Evolutionary conservation across 2,797 vertebrate species (phyloP).

Genomic region (Acanthornis magna): DNA sequence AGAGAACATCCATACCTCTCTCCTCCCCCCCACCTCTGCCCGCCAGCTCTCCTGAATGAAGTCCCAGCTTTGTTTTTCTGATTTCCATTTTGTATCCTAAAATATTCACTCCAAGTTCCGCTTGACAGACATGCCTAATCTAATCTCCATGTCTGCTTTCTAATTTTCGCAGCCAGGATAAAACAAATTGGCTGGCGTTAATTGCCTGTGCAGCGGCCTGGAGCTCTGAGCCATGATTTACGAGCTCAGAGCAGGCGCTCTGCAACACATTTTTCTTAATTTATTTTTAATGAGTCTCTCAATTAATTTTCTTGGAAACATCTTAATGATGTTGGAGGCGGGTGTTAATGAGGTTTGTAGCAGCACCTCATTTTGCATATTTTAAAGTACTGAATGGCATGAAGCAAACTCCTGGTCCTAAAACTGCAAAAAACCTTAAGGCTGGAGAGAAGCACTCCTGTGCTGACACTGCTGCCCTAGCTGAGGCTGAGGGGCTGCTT

Average conservation of each 20-base stretch:
- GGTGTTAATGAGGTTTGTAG: constrained; percentile 86
- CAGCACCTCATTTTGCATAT: constrained; percentile 77
- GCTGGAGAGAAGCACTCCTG: background rate
- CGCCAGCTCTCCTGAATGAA: constrained; percentile 45
- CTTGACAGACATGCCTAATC: constrained; percentile 95
- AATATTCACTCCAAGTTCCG: constrained; percentile 94
- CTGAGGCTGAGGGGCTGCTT: background rate
- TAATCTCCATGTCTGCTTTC: constrained; percentile 98
- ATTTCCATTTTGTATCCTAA: constrained; percentile 84
- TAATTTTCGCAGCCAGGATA: constrained; percentile 98
- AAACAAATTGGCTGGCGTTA: constrained; percentile 99
- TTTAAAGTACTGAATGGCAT: constrained; percentile 72
- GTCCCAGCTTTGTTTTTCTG: constrained; percentile 72
- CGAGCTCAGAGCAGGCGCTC: constrained; percentile 88
- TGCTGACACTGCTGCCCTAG: background rate
- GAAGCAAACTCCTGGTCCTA: constrained; percentile 51
- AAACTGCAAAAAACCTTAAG: background rate
- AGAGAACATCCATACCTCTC: background rate
- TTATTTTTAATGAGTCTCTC: constrained; percentile 99
- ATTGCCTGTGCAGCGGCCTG: constrained; percentile 90
- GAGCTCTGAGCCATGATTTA: constrained; percentile 94
- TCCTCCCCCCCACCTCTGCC: constrained; percentile 17
- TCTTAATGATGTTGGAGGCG: constrained; percentile 95
- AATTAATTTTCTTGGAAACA: constrained; percentile 97
- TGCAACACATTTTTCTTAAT: constrained; percentile 99